Conservation (phyloP, 2,113 vertebrate genomes). For the Lasiurus cinereus region DNA sequence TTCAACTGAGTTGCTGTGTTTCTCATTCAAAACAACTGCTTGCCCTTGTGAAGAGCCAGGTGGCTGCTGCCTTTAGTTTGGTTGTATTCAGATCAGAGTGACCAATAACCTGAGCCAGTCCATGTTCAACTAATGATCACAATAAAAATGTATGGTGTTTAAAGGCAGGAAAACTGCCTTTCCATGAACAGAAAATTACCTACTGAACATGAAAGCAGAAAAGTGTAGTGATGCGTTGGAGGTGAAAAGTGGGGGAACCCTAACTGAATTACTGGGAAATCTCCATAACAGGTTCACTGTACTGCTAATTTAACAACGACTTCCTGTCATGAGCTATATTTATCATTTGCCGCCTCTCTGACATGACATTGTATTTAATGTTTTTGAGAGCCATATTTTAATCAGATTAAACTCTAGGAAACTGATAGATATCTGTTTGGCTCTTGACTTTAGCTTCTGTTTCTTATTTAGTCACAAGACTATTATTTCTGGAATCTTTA, state of each 20-base stretch:
- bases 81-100: neutral
- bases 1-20: conserved; percentile 31
- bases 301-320: conserved; percentile 87
- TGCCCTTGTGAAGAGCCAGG: neutral
- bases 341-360: conserved; percentile 86
- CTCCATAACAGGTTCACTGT: conserved; percentile 88
- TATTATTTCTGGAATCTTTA: conserved; percentile 90
- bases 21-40: conserved; percentile 51
- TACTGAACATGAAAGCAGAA: conserved; percentile 64
- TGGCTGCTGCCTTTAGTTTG: neutral
- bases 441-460: conserved; percentile 88
- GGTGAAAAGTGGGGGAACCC: conserved; percentile 82
- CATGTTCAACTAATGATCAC: conserved; percentile 78
- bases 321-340: conserved; percentile 89
- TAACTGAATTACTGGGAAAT: conserved; percentile 87
- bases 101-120: conserved; percentile 64
- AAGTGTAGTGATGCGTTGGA: conserved; percentile 44
- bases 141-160: conserved; percentile 64
- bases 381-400: conserved; percentile 89
- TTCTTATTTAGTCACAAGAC: conserved; percentile 91
- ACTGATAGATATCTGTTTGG: conserved; percentile 90
- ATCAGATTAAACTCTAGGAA: conserved; percentile 92
- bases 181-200: conserved; percentile 80
- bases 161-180: conserved; percentile 83
- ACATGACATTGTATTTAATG: conserved; percentile 88